Evolutionary conservation across 2,888 invertebrate species (phyloP), one percentile per base, ranked within the genome.

Genomic region (Lissonota sp.): DNA sequence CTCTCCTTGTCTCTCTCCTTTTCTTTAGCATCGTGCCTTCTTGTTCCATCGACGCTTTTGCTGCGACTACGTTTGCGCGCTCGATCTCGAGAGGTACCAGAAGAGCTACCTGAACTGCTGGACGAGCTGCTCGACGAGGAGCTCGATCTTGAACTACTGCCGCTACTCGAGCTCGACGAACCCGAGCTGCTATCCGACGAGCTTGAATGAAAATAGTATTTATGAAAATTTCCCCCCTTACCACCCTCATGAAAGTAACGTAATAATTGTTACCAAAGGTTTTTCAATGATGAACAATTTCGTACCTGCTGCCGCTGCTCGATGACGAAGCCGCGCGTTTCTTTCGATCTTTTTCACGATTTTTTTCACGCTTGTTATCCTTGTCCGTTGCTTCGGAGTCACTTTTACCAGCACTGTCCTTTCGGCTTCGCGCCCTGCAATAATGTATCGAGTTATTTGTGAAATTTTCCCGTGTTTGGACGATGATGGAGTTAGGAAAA

Each of bases 121-220:
- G 96, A 97, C 0, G 95, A 96, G 6, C 96, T 97, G 69, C 96
- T 95, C 0, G 97, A 97, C 10, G 96, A 95, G 0, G 96, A 96
- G 79, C 96, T 95, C 0, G 98, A 97, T 10, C 93, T 92, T 0
- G 94, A 94, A 76, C 93, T 93, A 14, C 93, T 93, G 69, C 93
- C 93, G 76, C 93, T 93, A 42, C 93, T 93, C 0, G 93, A 93
- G 80, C 93, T 93, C 0, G 93, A 93, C 0, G 93, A 93, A 6
- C 91, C 92, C 1, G 97, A 97, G 88, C 96, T 97, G 90, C 96
- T 97, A 77, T 96, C 96, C 6, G 97, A 97, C 16, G 97, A 96
- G 92, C 96, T 95, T 87, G 16, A n/a, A 69, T 1, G 49, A 80
- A 82, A 8, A 26, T 26, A n/a, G n/a, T n/a, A 26, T 26, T 26